A percentile compares a stretch with the other conserved stretches of the same genome.
Evolutionary conservation across 2,113 vertebrate genomes (phyloP).

Genomic region (Australoheros scitulus): DNA sequence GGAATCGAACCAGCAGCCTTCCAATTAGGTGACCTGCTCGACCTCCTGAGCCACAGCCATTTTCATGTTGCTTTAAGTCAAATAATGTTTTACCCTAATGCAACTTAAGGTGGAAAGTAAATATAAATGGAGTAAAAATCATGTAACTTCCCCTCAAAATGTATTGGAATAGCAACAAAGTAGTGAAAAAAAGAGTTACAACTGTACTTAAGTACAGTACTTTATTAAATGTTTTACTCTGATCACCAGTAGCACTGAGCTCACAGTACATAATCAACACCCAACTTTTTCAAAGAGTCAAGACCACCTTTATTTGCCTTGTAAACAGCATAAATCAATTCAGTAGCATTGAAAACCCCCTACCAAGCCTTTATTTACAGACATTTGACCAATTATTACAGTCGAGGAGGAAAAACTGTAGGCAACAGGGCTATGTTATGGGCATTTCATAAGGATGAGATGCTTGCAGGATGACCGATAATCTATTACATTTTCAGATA

Average conservation of each 20-base stretch:
- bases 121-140: not conserved
- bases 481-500: constrained; percentile 49
- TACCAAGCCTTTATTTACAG: constrained; percentile 73
- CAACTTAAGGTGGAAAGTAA: not conserved
- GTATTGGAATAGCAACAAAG: not conserved
- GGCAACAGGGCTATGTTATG: constrained; percentile 47
- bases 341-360: constrained; percentile 73
- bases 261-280: not conserved
- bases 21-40: no score
- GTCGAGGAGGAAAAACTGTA: constrained; percentile 46
- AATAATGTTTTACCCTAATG: not conserved
- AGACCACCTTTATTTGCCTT: constrained; percentile 78
- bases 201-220: not conserved
- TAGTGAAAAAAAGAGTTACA: not conserved
- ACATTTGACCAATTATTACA: constrained; percentile 68
- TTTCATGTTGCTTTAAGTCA: not conserved
- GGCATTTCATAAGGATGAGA: constrained; percentile 56
- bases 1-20: no score
- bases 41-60: no score
- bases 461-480: constrained; percentile 44
- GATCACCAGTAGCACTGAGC: not conserved
- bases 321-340: constrained; percentile 76
- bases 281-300: constrained; percentile 47
- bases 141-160: not conserved
- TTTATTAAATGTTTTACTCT: not conserved